Evolutionary conservation across 2,888 invertebrate genomes (phyloP).

Genomic region (Cynaeus angustus): DNA sequence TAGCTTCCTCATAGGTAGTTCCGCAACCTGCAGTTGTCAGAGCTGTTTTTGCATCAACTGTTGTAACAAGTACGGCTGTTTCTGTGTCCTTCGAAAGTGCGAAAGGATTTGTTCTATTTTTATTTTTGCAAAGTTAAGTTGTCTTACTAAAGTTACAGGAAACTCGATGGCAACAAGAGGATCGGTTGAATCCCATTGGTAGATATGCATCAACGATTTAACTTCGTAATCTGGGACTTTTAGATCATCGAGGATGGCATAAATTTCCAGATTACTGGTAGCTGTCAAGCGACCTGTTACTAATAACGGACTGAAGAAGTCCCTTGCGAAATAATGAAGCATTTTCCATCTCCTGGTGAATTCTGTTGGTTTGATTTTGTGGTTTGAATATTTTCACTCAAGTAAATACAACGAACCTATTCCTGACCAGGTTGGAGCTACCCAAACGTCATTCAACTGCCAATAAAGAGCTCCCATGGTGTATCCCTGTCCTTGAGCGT

Average conservation of each 20-base stretch:
- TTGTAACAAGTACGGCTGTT: constrained; percentile 27
- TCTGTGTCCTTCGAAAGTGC: constrained; percentile 9
- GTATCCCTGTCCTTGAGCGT: constrained; percentile 75
- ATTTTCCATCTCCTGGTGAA: constrained; percentile 68
- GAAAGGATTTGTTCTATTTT: not conserved
- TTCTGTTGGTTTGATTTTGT: constrained; percentile 57
- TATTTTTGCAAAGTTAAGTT: not conserved
- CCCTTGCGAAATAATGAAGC: constrained; percentile 89
- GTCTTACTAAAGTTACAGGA: constrained; percentile 53
- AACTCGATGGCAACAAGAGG: constrained; percentile 42
- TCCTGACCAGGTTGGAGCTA: constrained; percentile 96
- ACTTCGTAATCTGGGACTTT: constrained; percentile 65
- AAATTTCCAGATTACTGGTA: constrained; percentile 75
- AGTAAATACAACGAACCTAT: constrained; percentile 75
- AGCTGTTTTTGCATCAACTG: constrained; percentile 9
- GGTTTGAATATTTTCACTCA: not conserved
- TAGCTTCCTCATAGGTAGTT: constrained; percentile 56
- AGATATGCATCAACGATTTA: constrained; percentile 74
- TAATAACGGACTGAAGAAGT: constrained; percentile 88
- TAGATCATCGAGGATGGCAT: constrained; percentile 77
- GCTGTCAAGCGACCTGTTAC: constrained; percentile 74
- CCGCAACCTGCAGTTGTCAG: constrained; percentile 66
- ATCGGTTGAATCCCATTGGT: constrained; percentile 72
- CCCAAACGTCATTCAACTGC: constrained; percentile 99
- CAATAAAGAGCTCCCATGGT: constrained; percentile 99